Evolutionary conservation across 2,797 vertebrate species (phyloP).

Genomic region (Melopsittacus undulatus): DNA sequence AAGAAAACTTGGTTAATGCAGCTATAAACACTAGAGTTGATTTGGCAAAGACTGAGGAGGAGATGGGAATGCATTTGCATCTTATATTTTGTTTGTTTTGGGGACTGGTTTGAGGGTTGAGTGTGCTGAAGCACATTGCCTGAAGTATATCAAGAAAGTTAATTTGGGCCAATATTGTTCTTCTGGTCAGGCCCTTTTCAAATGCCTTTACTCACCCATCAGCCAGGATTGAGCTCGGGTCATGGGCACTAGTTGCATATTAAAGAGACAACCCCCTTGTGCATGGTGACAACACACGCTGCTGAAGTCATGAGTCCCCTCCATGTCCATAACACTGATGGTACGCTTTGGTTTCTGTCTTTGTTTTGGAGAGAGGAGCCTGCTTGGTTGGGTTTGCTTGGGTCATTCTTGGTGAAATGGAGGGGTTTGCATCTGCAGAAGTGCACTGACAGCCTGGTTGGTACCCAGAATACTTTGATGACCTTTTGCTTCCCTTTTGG

Average conservation of each 20-base stretch:
- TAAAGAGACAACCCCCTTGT: background rate
- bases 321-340: background rate
- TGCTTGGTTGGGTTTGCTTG: background rate
- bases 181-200: background rate
- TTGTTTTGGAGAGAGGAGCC: background rate
- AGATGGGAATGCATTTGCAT: background rate
- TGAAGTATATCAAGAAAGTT: background rate
- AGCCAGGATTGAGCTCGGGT: background rate
- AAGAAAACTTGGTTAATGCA: background rate
- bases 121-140: background rate
- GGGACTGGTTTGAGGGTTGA: background rate
- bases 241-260: fast-evolving
- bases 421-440: background rate
- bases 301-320: background rate
- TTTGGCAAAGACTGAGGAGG: background rate
- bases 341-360: background rate
- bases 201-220: background rate
- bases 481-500: slow-evolving; percentile 18
- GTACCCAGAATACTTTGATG: background rate
- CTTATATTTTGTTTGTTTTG: background rate
- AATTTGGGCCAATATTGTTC: background rate
- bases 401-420: background rate
- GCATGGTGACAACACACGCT: fast-evolving
- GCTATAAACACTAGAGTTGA: background rate
- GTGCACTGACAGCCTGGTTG: background rate